Percentiles rank a stretch among this genome's conserved stretches.
Evolutionary conservation across 2,113 vertebrate species (phyloP).

Genomic region (Alosa alosa): DNA sequence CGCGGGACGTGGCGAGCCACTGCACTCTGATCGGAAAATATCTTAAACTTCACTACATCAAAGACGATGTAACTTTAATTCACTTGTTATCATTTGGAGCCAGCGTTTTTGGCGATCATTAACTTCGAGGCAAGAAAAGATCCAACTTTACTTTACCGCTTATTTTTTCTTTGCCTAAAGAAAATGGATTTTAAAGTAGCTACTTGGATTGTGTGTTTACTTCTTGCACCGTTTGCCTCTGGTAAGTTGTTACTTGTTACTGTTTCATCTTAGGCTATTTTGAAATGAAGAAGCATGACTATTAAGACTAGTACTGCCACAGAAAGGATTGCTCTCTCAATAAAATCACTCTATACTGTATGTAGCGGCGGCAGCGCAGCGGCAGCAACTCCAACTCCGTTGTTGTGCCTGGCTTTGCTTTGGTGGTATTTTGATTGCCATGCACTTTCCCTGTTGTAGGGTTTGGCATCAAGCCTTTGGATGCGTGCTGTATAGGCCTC

Average conservation of each 20-base stretch:
- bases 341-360: background rate
- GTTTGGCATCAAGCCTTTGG: no score
- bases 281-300: background rate
- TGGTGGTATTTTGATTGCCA: background rate
- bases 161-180: background rate
- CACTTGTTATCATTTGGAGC: background rate
- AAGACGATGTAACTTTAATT: background rate
- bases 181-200: conserved; percentile 7
- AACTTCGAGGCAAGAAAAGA: background rate
- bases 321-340: background rate
- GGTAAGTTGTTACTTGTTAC: background rate
- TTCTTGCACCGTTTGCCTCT: background rate
- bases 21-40: background rate
- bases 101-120: background rate
- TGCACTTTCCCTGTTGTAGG: no score
- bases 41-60: background rate
- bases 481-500: background rate
- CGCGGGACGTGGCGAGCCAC: background rate
- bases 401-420: background rate
- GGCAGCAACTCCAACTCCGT: background rate
- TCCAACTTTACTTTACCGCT: background rate
- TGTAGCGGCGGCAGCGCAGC: no score
- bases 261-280: background rate
- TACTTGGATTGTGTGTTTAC: background rate
- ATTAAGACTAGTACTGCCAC: no score